These are phyloP conservation scores for Rhinopomastus cyanomelas DNA, from an alignment of 2,113 vertebrate species.

Conservation along the genomic window DNA sequence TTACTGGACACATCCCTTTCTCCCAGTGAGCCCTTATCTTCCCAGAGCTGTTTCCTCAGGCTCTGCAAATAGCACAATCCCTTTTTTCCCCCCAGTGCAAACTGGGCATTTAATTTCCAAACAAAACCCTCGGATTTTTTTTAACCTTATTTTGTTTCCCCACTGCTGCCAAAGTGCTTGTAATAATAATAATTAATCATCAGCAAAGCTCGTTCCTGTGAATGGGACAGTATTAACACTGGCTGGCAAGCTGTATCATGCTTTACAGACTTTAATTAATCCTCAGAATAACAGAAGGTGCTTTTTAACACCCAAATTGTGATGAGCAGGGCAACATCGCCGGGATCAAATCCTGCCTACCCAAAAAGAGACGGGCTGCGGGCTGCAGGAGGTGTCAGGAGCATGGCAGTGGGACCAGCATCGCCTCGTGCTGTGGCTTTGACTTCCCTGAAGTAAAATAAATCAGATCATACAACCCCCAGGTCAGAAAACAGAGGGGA, in stretches of 20 bases:
- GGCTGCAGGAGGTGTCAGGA: not conserved
- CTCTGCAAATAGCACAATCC: not conserved
- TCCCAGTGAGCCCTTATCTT: slow-evolving; percentile 4
- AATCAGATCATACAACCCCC: accelerated
- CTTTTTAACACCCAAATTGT: not conserved
- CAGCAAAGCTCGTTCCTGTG: slow-evolving; percentile 2
- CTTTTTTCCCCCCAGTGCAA: not conserved
- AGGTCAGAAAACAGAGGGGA: not conserved
- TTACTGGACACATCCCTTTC: not conserved
- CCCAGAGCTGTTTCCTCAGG: not conserved
- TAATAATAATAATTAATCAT: slow-evolving; percentile 62
- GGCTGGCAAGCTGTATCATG: slow-evolving; percentile 8
- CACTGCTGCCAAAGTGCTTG: slow-evolving; percentile 31
- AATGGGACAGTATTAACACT: slow-evolving; percentile 21
- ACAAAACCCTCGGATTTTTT: not conserved
- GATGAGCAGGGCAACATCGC: not conserved
- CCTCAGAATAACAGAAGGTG: not conserved
- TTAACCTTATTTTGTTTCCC: not conserved
- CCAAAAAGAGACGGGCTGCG: not conserved
- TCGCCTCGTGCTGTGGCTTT: accelerated
- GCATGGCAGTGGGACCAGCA: not conserved
- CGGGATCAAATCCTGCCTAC: not conserved
- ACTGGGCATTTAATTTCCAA: slow-evolving; percentile 29
- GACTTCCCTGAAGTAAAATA: not conserved
- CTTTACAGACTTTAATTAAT: slow-evolving; percentile 53